A percentile compares a stretch with the other conserved stretches of the same genome.
phyloP scores from a whole-genome alignment of 2,113 vertebrate genomes.

The Caranx melampygus region DNA sequence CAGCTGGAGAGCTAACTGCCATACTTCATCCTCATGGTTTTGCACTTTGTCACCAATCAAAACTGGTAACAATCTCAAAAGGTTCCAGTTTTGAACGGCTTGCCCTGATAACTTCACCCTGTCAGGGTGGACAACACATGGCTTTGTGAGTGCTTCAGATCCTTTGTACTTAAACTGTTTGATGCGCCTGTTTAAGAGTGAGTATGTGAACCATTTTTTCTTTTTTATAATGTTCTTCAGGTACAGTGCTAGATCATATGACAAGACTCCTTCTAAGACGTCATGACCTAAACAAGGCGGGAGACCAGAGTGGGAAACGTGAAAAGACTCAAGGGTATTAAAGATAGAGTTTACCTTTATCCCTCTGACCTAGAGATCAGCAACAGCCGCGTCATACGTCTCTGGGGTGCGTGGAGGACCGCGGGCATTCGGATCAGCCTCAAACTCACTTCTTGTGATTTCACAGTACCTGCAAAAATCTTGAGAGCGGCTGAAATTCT shows the following conservation, averaged over 20 bases:
- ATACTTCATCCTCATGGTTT: conserved; percentile 27
- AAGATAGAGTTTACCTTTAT: conserved; percentile 25
- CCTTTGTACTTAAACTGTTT: conserved; percentile 42
- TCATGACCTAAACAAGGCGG: conserved; percentile 27
- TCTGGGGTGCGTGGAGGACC: conserved; percentile 22
- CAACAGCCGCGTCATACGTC: neutral
- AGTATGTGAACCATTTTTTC: conserved; percentile 32
- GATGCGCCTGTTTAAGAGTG: conserved; percentile 22
- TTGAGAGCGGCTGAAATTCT: conserved; percentile 7
- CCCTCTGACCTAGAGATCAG: neutral
- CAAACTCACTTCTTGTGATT: conserved; percentile 19
- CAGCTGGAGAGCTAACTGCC: conserved; percentile 32
- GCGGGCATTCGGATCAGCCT: conserved; percentile 17
- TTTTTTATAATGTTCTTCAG: conserved; percentile 35
- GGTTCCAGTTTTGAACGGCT: conserved; percentile 43
- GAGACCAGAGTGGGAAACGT: conserved; percentile 21
- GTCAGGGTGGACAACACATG: conserved; percentile 20
- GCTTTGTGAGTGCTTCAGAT: conserved; percentile 32
- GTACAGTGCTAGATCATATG: conserved; percentile 38
- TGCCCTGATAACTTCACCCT: conserved; percentile 31
- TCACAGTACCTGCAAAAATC: conserved; percentile 42
- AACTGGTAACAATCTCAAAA: conserved; percentile 40
- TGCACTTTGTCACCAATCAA: conserved; percentile 37
- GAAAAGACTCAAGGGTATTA: conserved; percentile 18
- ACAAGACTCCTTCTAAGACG: conserved; percentile 27